Evolutionary conservation across 37 sponge, comb jelly and placozoan species (phyloP).

Genomic region (Cladorhizidae sp.): DNA sequence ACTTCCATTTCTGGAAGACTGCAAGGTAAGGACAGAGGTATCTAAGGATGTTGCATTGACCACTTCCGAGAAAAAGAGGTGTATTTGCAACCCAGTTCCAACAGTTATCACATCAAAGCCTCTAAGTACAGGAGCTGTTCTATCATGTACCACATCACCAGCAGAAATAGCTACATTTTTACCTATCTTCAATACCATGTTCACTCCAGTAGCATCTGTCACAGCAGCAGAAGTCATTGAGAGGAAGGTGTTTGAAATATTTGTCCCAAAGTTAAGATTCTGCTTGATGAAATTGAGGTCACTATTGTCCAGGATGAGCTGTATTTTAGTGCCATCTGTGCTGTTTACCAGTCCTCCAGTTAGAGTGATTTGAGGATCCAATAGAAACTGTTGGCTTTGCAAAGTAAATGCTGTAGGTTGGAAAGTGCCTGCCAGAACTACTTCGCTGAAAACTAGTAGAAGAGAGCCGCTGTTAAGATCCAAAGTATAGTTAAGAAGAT

Average conservation of each 20-base stretch:
- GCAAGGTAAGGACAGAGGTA: constrained; percentile 56
- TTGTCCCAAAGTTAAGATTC: constrained; percentile 48
- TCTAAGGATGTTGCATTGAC: constrained; percentile 71
- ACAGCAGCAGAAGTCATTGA: constrained; percentile 48
- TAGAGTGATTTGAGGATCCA: constrained; percentile 4
- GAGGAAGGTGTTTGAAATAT: constrained; percentile 56
- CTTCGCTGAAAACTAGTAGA: constrained; percentile 83
- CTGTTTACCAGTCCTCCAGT: constrained; percentile 48
- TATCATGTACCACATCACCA: constrained; percentile 39
- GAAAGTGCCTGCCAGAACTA: constrained; percentile 36
- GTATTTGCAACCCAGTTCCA: constrained; percentile 36
- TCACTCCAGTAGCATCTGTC: constrained; percentile 40
- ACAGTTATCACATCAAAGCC: constrained; percentile 75
- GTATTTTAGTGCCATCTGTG: constrained; percentile 50
- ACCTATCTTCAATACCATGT: constrained; percentile 31
- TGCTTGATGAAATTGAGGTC: constrained; percentile 71
- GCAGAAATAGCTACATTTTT: constrained; percentile 33
- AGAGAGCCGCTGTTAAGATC: constrained; percentile 80
- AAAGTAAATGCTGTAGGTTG: constrained; percentile 49
- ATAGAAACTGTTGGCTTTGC: constrained; percentile 12
- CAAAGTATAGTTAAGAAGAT: constrained; percentile 65
- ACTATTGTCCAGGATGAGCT: constrained; percentile 41
- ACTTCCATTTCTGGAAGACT: constrained; percentile 13
- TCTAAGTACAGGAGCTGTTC: constrained; percentile 55
- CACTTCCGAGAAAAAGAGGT: constrained; percentile 80